These are phyloP conservation scores for Euproctis similis DNA, from an alignment of 2,888 invertebrate species.

Conservation along the genomic window DNA sequence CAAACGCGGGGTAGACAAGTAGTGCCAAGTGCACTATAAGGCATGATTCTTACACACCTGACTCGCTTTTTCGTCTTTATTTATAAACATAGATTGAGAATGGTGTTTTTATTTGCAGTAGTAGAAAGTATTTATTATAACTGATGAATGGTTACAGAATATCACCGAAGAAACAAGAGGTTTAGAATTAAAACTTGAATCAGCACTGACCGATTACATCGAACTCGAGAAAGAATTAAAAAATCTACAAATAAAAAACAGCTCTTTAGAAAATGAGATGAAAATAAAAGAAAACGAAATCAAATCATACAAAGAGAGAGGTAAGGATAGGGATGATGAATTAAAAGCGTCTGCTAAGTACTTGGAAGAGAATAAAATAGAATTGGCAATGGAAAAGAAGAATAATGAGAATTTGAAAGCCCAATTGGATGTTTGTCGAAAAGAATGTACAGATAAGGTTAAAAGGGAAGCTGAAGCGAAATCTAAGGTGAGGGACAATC, in stretches of 20 bases:
- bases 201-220: slow-evolving; percentile 68
- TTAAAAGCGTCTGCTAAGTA: slow-evolving; percentile 34
- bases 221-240: slow-evolving; percentile 63
- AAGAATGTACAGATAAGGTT: slow-evolving; percentile 41
- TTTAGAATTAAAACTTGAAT: slow-evolving; percentile 72
- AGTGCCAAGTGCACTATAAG: too few relatives aligned
- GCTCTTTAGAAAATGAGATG: slow-evolving; percentile 36
- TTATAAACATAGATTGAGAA: too few relatives aligned
- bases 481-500: slow-evolving; percentile 46
- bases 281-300: slow-evolving; percentile 65
- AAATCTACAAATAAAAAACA: slow-evolving; percentile 35
- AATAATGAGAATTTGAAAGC: slow-evolving; percentile 46
- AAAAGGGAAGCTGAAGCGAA: slow-evolving; percentile 64
- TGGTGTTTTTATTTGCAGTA: too few relatives aligned
- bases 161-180: slow-evolving; percentile 70
- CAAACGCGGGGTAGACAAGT: too few relatives aligned
- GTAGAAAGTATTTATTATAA: too few relatives aligned
- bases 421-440: slow-evolving; percentile 43
- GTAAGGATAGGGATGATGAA: slow-evolving; percentile 41
- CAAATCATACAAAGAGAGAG: slow-evolving; percentile 51
- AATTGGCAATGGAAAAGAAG: slow-evolving; percentile 48
- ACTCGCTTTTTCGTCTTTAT: too few relatives aligned
- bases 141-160: too few relatives aligned
- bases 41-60: too few relatives aligned
- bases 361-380: slow-evolving; percentile 48